A percentile compares a stretch with the other conserved stretches of the same genome.
Evolutionary conservation across 2,888 invertebrate genomes (phyloP).

Genomic region (Diploptera punctata): DNA sequence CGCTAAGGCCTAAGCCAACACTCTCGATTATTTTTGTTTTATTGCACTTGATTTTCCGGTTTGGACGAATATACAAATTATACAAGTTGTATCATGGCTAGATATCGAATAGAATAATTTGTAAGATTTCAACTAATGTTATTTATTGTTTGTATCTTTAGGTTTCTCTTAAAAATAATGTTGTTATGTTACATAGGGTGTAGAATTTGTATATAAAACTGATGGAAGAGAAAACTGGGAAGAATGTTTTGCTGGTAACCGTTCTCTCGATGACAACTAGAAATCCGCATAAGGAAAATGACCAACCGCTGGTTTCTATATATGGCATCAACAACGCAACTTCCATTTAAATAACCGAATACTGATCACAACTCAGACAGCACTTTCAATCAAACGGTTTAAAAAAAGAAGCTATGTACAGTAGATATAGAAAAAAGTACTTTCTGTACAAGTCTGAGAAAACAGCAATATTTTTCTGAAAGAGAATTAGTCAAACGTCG

Average conservation of each 20-base stretch:
- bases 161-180: no score
- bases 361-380: not conserved
- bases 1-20: no score
- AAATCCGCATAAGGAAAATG: conserved; percentile 18
- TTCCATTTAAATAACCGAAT: conserved; percentile 12
- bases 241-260: not conserved
- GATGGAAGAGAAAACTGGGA: conserved; percentile 9
- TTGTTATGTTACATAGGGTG: no score
- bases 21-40: no score
- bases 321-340: not conserved
- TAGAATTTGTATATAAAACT: no score
- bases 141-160: no score
- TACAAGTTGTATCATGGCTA: no score
- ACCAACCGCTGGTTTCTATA: conserved; percentile 22
- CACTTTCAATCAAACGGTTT: conserved; percentile 22
- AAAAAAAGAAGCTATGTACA: not conserved
- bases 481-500: not conserved
- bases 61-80: no score
- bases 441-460: not conserved
- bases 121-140: no score
- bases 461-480: not conserved
- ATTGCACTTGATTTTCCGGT: no score
- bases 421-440: no score
- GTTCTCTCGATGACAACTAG: conserved; percentile 5
- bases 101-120: no score